Evolutionary conservation across 2,113 vertebrate species (phyloP), one percentile per base, ranked within the genome.

Genomic region (Peromyscus leucopus): DNA sequence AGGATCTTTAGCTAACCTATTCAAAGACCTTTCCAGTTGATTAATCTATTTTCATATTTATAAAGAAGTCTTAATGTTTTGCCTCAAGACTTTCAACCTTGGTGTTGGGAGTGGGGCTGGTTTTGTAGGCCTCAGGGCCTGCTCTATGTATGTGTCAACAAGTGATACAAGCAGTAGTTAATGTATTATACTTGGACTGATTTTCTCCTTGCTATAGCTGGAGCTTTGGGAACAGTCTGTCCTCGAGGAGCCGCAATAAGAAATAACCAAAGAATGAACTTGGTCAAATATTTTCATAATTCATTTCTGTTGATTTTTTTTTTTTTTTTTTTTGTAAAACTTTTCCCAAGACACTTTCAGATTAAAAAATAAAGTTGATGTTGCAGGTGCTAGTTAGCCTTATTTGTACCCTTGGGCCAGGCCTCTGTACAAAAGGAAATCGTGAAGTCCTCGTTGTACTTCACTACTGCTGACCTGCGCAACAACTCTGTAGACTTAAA

Each of bases 21-120:
- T 98, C 99, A 99, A 98, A 98, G 98, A 98, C 89, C 97, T 98
- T 98, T 98, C 90, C 91, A 99, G 98, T 99, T 98, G 97, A 99
- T 96, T 93, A 97, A 97, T 99, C 99, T 99, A 99, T 99, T 99
- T 99, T 99, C 98, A 91, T 99, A 99, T 99, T 99, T 99, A 99
- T 99, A 98, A 99, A 99, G 98, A 98, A 98, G 93, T 99, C 99
- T 99, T 99, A 99, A 98, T 98, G 98, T 98, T 98, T 98, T 98
- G 97, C 98, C 98, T 99, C 98, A 98, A 99, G 98, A 98, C 98
- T 98, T 98, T 99, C 98, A 98, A 98, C 97, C 61, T 97, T 99
- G 97, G 98, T 98, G 99, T 99, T 99, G 99, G 99, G 99, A 98
- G 98, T 98, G 98, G 98, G 98, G 97, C 92, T 91, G 88, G 99